phyloP scores from a whole-genome alignment of 2,797 vertebrate genomes.

The Chelonia mydas region DNA sequence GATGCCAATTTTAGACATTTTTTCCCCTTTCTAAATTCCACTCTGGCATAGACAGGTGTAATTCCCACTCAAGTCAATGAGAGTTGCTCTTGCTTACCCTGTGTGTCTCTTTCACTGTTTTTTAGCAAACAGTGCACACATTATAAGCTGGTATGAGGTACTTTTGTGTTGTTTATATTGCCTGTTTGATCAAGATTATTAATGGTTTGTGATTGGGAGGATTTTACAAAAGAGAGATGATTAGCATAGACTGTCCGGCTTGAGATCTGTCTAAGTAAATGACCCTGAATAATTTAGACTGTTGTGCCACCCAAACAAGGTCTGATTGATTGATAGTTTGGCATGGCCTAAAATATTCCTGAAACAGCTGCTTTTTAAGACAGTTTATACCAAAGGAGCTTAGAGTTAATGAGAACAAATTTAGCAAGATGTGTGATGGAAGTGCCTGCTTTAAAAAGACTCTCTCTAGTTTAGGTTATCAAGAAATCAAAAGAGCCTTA shows the following conservation, averaged over 20 bases:
- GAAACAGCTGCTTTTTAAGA: slow-evolving; percentile 59
- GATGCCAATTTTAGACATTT: background rate
- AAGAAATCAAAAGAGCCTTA: slow-evolving; percentile 59
- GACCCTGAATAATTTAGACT: slow-evolving; percentile 72
- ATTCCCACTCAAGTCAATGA: slow-evolving; percentile 44
- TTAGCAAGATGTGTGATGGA: slow-evolving; percentile 49
- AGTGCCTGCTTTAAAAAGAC: slow-evolving; percentile 51
- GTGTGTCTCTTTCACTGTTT: slow-evolving; percentile 43
- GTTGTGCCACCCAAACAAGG: slow-evolving; percentile 66
- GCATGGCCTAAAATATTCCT: slow-evolving; percentile 50
- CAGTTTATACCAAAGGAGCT: slow-evolving; percentile 37
- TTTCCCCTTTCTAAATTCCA: background rate
- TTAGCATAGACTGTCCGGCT: slow-evolving; percentile 48
- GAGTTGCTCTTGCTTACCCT: background rate
- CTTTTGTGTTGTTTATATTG: slow-evolving; percentile 55
- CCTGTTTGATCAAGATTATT: slow-evolving; percentile 68
- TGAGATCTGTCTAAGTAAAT: slow-evolving; percentile 68
- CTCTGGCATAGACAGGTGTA: slow-evolving; percentile 10
- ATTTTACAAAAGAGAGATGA: slow-evolving; percentile 62
- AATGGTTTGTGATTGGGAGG: slow-evolving; percentile 64
- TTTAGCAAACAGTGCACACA: slow-evolving; percentile 47
- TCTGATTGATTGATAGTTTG: slow-evolving; percentile 70
- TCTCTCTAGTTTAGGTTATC: slow-evolving; percentile 67
- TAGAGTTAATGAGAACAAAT: slow-evolving; percentile 65
- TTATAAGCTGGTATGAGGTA: background rate